Evolutionary conservation across 1,140 invertebrate species (phyloP), one percentile per base, ranked within the genome.

Genomic region (Trichomalopsis sarcophagae): DNA sequence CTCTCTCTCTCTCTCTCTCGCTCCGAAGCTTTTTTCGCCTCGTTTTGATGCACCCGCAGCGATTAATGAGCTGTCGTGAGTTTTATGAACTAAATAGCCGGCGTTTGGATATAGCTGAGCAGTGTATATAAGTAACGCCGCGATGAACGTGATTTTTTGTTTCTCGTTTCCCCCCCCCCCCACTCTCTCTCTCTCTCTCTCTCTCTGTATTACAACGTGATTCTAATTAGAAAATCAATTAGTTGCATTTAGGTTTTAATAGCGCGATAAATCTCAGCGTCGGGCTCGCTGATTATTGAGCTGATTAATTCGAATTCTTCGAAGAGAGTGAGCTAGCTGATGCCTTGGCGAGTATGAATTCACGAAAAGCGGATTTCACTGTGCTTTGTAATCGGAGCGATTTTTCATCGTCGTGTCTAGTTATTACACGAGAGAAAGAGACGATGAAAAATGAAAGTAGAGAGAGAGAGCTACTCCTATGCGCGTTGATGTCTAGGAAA

Each of bases 61-160:
- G 55, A 62, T 62, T 62, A 62, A 62, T 62, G 55, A 62, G 55
- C 55, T 62, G 55, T 62, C 55, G 55, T 62, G 55, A 62, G 55
- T 62, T 62, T 62, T 62, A 62, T 62, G 55, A 62, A 62, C 55
- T 62, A 62, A 62, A 62, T 62, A 62, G 55, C 55, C 55, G 21
- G 55, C 55, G 55, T 62, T 62, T 62, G 55, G 55, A 36, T 36
- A 27, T 27, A 27, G 27, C 27, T 27, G 27, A 62, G 55, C 17
- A 27, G 27, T 62, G 55, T 62, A 9, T 44, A 44, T 44, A 62
- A 62, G 55, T 62, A 62, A 62, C 55, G 55, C 55, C 55, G 17
- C 55, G 17, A 62, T 62, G 55, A 62, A 62, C 55, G 55, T 21
- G 50, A 17, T 55, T 55, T 55, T 55, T 55, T 27, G 1, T 55